Evolutionary conservation across 92 coral and sea anemone genomes (phyloP), one percentile per base, ranked within the genome.

Genomic region (Pocillopora meandrina): DNA sequence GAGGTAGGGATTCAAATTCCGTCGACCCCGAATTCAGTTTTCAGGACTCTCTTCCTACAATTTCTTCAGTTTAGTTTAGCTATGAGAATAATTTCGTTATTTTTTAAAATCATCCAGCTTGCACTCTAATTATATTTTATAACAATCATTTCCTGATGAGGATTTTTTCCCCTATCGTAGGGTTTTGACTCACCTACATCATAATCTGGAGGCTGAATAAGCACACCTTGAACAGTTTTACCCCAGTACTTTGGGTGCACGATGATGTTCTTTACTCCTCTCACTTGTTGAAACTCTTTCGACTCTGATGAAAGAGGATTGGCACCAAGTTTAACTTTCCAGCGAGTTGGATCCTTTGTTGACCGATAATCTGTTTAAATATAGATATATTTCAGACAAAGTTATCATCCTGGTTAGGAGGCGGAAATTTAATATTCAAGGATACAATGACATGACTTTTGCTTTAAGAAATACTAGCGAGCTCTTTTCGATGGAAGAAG

Each of bases 291-390:
- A 80, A 87, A 91, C 42, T 52, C 65, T 21, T 61, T 61, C 62
- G 18, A 23, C 56, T 21, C 42, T 0, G 77, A 34, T 65, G 21
- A 35, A 16, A 65, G 42, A 19, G 72, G 90, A 42, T 86, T 80
- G 33, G 74, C 79, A 36, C 93, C 93, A 70, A 91, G 84, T 23
- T 84, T 87, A 12, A 84, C 91, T 17, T 83, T 83, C 93, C 93
- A 91, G 36, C 84, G 83, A 3, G 47, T 16, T 5, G 91, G 89
- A 64, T 91, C 89, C 55, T 72, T 61, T 35, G 93, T 83, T 20
- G 93, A 91, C 15, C 84, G 91, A 60, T 77, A 89, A 75, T 87
- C 93, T 91, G 81, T 18, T 6, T 52, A 31, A 61, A 42, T 2
- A 71, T 5, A 69, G 20, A 62, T 16, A 19, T 34, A 31, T 76